Base-by-base conservation (phyloP, 2,888 invertebrate species). In the Neria commutata region DNA sequence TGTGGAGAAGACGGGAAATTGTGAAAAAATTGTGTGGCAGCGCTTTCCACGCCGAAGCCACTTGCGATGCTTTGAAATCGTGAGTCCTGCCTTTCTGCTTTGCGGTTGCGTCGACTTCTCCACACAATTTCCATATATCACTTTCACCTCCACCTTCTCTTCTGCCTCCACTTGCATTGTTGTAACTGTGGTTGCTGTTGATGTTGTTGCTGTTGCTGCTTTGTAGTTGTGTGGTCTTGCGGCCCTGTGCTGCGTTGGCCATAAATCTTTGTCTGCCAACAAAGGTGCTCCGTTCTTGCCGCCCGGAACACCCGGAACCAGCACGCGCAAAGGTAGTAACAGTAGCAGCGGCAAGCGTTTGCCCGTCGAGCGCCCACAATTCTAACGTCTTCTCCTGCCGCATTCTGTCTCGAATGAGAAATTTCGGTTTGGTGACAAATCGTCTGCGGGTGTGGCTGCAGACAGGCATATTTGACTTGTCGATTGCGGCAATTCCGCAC, bases 381-480 rank as follows among this genome's bases (percentile, higher is more conserved):
- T 37, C 37, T 37, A 42, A 42, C 42, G 42, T 42, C 42, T 42
- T 42, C 42, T 42, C 6, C 6, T 19, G 42, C 8, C 37, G 6
- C 16, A n/a, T 37, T 37, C 37, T 14, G 16, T n/a, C 37, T n/a
- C 37, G 14, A 42, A 42, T 42, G 42, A 42, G 17, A 37, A 19
- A 21, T 21, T 42, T 42, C 21, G 42, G 42, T 42, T 45, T 54
- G 61, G 46, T 61, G 60, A 62, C 62, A 62, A 62, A 62, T 62
- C 34, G 62, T 49, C 57, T 62, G 62, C 50, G 62, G 62, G 51
- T 55, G 46, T 47, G 45, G 24, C 40, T 52, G 59, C 53, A 60
- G 62, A 62, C 60, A 62, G 46, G 51, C 62, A 46, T 54, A 62
- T 62, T 62, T 62, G 62, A 62, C 57, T 62, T 62, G 62, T 50